Evolutionary conservation across 2,113 vertebrate genomes (phyloP), one percentile per base, ranked within the genome.

Genomic region (Gyps fulvus): DNA sequence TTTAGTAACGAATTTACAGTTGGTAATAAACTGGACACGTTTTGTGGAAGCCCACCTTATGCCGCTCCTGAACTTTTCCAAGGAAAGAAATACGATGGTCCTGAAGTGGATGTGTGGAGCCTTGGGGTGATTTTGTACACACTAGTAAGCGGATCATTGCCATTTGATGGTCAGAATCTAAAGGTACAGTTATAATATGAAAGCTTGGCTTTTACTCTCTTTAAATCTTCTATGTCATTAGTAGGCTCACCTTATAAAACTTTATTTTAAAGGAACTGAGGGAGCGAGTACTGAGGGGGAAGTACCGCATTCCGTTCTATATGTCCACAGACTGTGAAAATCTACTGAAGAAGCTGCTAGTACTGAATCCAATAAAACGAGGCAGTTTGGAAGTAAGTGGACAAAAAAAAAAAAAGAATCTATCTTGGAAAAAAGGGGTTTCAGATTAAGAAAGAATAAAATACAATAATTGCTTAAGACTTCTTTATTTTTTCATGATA

Each of bases 291-390:
- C 97, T 99, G 66, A 97, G 99, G 34, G 99, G 99, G 62, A 99
- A 99, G 96, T 99, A 99, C 93, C 99, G 99, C n/a, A 99, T 99
- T 95, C 99, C 99, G 5, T 99, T 99, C 98, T 99, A 99, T 88
- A 99, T 99, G 99, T 99, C 99, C 96, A 99, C 99, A 74, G 99
- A 99, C 99, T 99, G 99, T 98, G 99, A 99, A 98, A 99, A 99
- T 97, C 98, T 99, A 15, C 99, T 99, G 67, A 99, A 99, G 98
- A 99, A 99, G 90, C 98, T 99, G 6, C 98, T 99, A 42, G 99
- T 99, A 66, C 98, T 99, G 95, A 99, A 99, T 95, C 99, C 99
- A 26, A 96, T 99, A 87, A 99, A 99, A 97, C 97, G 99, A 97
- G 99, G 99, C 96, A 99, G 99, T 97, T 98, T 99, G 97, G 99